Base-by-base conservation (phyloP, 2,113 vertebrate species). In the Psammodynastes pulverulentus region DNA sequence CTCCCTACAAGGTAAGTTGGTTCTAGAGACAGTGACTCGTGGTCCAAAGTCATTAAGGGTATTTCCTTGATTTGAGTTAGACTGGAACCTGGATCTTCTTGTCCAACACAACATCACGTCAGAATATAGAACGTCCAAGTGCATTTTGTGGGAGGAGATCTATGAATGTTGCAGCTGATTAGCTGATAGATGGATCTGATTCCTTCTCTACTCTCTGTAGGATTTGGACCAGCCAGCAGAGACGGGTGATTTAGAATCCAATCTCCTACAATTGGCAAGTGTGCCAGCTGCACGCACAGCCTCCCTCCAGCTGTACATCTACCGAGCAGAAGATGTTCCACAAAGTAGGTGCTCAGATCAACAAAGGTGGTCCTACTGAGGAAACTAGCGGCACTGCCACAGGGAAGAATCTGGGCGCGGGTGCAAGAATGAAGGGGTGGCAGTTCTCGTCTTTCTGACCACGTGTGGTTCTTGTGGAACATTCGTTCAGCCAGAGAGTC, bases 321-420 rank as follows among this genome's bases (percentile, higher is more conserved):
- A 97, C 91, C 95, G 94, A 2, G 97, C 96, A 0, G 97, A 97
- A 86, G 97, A 97, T 86, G 91, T 97, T 3, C 95, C 95, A 45
- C 91, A 94, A 84, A 93, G 97, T 97, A 95, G n/a, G 94, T 43
- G 9, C 19, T 15, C 86, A 43, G 15, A 19, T 58, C 29, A 58
- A 43, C 12, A 4, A 84, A 1, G 15, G 4, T 23, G 15, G 15
- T 26, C 23, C 2, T 24, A 7, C 15, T n/a, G 39, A 23, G 1
- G 9, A 56, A 43, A 43, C 5, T 1, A 9, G 5, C 2, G n/a
- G 86, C 86, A 7, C 6, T 51, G 26, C 26, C 19, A 29, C 26
- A 52, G 23, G 9, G 4, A 10, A 17, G 34, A 23, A n/a, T 52
- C 51, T 52, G 6, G 29, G 19, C 1, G 3, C 1, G 1, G 49